Evolutionary conservation across 2,113 vertebrate species (phyloP).

Genomic region (Calidris pugnax): DNA sequence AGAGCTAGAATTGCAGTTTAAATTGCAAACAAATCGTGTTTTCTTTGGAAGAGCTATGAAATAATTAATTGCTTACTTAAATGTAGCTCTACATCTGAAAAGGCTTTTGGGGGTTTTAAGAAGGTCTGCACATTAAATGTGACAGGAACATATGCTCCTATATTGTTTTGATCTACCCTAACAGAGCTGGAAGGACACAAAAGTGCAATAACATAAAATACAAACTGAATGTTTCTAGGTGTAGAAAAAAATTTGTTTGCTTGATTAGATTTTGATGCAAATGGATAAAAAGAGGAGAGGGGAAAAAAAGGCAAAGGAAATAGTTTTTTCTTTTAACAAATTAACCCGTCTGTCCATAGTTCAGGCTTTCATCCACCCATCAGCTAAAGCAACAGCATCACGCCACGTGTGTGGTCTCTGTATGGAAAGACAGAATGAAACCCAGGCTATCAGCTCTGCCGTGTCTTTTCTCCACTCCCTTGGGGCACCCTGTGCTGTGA

Average conservation of each 20-base stretch:
- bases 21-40: conserved; percentile 24
- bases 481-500: neutral
- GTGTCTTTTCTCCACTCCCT: neutral
- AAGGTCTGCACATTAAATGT: conserved; percentile 27
- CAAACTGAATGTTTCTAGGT: neutral
- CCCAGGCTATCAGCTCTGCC: neutral
- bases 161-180: conserved; percentile 20
- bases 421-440: neutral
- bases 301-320: neutral
- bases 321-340: neutral
- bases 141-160: conserved; percentile 31
- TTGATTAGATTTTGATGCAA: neutral
- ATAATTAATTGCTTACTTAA: conserved; percentile 41
- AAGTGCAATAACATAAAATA: neutral
- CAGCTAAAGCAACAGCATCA: neutral
- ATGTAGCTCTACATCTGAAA: conserved; percentile 16
- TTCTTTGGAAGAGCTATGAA: neutral
- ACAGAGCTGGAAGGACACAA: neutral
- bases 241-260: neutral
- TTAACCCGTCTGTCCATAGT: neutral
- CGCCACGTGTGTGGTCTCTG: neutral
- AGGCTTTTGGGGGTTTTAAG: conserved; percentile 25
- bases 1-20: neutral
- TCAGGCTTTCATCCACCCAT: neutral
- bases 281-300: neutral